Percentiles rank a stretch among this genome's conserved stretches.
phyloP scores from a whole-genome alignment of 1,140 invertebrate species.

The Zophobas atratus region DNA sequence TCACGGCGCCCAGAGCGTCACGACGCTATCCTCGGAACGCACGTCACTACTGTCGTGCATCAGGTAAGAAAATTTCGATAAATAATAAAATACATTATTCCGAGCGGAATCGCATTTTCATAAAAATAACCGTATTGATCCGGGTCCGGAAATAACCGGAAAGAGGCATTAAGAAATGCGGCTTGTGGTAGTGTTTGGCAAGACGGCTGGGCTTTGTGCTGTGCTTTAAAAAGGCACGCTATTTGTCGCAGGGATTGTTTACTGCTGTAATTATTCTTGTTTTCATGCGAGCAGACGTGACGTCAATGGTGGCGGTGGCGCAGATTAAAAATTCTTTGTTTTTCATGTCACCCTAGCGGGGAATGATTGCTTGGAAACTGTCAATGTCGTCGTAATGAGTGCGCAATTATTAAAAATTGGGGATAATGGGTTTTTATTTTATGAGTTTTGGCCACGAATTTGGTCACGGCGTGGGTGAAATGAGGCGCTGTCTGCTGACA shows the following conservation, averaged over 20 bases:
- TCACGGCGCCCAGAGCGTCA: constrained; percentile 39
- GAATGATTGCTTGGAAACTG: too few relatives aligned
- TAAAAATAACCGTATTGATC: constrained; percentile 1
- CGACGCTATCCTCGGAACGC: constrained; percentile 20
- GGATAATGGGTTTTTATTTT: too few relatives aligned
- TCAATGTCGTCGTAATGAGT: too few relatives aligned
- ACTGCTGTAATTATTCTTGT: constrained; percentile 17
- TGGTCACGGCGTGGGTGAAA: too few relatives aligned
- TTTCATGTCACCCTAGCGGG: not conserved
- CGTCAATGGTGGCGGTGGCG: constrained; percentile 1
- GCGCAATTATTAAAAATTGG: too few relatives aligned
- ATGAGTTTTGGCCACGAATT: too few relatives aligned
- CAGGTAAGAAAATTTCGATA: constrained; percentile 10
- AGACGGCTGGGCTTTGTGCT: not conserved
- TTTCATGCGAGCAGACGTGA: not conserved
- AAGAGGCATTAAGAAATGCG: not conserved
- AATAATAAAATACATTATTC: constrained; percentile 3
- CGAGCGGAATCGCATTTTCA: not conserved
- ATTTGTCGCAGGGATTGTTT: constrained; percentile 10
- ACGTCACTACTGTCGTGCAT: constrained; percentile 22
- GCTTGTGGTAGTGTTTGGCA: not conserved
- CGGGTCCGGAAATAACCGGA: not conserved
- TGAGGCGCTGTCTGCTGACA: too few relatives aligned
- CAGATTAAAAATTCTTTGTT: not conserved
- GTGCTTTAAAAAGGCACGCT: not conserved